Percentiles rank a stretch among this genome's conserved stretches.
These are phyloP conservation scores for Tromatobia lineatoria DNA, from an alignment of 2,888 invertebrate genomes.

Conservation along the genomic window DNA sequence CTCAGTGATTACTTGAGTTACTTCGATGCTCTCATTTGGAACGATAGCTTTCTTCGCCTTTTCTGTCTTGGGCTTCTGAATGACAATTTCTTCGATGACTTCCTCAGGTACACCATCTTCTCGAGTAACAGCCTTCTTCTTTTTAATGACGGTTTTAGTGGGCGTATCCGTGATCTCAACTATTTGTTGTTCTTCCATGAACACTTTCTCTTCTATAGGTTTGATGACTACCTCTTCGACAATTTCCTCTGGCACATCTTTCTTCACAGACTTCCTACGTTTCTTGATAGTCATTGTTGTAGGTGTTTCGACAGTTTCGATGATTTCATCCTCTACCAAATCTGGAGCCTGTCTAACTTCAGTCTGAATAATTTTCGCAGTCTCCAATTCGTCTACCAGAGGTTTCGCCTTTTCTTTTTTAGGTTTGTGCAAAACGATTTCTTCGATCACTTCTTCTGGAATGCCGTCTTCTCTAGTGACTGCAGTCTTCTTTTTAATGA, in stretches of 20 bases:
- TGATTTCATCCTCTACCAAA: slow-evolving; percentile 72
- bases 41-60: slow-evolving; percentile 70
- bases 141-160: slow-evolving; percentile 71
- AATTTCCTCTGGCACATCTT: slow-evolving; percentile 71
- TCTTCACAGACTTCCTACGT: slow-evolving; percentile 66
- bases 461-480: slow-evolving; percentile 74
- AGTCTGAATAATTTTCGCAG: slow-evolving; percentile 70
- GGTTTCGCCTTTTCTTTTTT: slow-evolving; percentile 70
- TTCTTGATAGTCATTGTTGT: slow-evolving; percentile 67
- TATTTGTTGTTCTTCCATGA: slow-evolving; percentile 72
- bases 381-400: slow-evolving; percentile 81
- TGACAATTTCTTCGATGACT: slow-evolving; percentile 80
- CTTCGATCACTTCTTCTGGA: slow-evolving; percentile 75
- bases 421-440: slow-evolving; percentile 74
- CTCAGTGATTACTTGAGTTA: slow-evolving; percentile 71
- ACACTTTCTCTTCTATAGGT: slow-evolving; percentile 63
- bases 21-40: slow-evolving; percentile 70
- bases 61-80: slow-evolving; percentile 74
- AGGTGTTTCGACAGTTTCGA: slow-evolving; percentile 71
- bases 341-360: slow-evolving; percentile 72
- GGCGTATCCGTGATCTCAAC: slow-evolving; percentile 74
- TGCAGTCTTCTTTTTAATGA: slow-evolving; percentile 73
- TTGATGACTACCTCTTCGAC: slow-evolving; percentile 70
- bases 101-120: slow-evolving; percentile 73
- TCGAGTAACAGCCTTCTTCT: slow-evolving; percentile 68